phyloP scores from a whole-genome alignment of 2,113 vertebrate species.

The Tragelaphus scriptus region DNA sequence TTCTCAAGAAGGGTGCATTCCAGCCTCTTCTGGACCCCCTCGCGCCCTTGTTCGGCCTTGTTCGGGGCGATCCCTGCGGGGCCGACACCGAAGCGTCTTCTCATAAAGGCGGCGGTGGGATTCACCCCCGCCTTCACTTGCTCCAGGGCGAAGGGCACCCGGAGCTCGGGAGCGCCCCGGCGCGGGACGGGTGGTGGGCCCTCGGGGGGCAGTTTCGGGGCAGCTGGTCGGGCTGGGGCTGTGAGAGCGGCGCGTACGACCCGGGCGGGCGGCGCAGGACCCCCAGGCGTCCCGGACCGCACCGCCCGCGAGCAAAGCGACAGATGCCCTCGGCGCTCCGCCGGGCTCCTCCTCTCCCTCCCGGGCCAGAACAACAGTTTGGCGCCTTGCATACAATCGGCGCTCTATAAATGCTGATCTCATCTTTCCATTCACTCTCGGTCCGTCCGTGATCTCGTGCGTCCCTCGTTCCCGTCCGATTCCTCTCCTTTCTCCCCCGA shows the following conservation, averaged over 20 bases:
- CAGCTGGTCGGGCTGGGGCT: background rate
- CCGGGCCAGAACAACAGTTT: background rate
- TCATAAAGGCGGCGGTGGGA: background rate
- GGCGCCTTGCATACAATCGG: slow-evolving; percentile 5
- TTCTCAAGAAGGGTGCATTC: background rate
- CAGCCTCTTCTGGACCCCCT: background rate
- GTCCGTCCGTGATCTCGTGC: background rate
- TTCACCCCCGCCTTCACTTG: background rate
- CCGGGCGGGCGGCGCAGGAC: background rate
- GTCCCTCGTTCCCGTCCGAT: background rate
- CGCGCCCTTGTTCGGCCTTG: background rate
- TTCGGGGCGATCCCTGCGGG: background rate
- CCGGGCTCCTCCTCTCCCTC: background rate
- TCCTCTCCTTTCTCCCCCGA: background rate
- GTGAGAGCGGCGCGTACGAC: background rate
- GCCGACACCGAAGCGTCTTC: background rate
- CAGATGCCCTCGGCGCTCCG: background rate
- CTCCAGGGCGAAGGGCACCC: background rate
- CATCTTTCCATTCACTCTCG: background rate
- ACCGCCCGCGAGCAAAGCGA: background rate
- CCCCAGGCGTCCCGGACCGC: background rate
- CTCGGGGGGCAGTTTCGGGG: background rate
- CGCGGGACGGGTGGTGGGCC: background rate
- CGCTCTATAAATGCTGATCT: background rate
- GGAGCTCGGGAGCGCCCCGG: background rate